Evolutionary conservation across 1,140 invertebrate species (phyloP), one percentile per base, ranked within the genome.

Genomic region (Phymorhynchus buccinoides): DNA sequence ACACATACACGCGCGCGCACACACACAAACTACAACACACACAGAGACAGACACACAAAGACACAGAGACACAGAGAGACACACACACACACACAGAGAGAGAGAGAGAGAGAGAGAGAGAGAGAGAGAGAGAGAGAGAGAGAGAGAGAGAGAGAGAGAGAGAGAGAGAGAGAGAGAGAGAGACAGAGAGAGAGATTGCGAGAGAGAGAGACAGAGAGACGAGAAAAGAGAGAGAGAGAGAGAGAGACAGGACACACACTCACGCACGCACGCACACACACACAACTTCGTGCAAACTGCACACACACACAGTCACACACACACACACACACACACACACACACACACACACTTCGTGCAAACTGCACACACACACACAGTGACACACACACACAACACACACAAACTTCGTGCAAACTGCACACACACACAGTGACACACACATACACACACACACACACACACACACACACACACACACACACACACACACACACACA

Each of bases 131-230:
- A 39, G 0, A 32, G 37, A 32, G 1, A 30, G n/a, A 73, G 1
- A 73, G 77, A 73, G 71, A 73, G 71, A 73, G 56, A 9, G 30
- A 73, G 14, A 39, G 0, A 32, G 37, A 32, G 1, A 30, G n/a
- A 73, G 1, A 73, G 77, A 73, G 71, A 73, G 71, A 73, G 56
- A 9, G 68, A 73, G 56, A 66, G 56, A 66, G 56, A 66, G 56
- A 66, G 56, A 66, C 16, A 66, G 56, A 66, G 56, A 66, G 56
- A 66, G 68, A 27, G 71, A 27, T 12, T 12, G 3, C 12, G 1
- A 18, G 48, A 2, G 48, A 52, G 48, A 52, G 0, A 2, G 48
- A 18, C 0, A 18, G 48, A 52, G 48, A 52, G 48, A 52, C 12
- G 48, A 18, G 22, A 18, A 52, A 18, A 1, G 48, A 52, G 48